Conservation (phyloP, 2,888 invertebrate species). For the Andrena flavipes region DNA sequence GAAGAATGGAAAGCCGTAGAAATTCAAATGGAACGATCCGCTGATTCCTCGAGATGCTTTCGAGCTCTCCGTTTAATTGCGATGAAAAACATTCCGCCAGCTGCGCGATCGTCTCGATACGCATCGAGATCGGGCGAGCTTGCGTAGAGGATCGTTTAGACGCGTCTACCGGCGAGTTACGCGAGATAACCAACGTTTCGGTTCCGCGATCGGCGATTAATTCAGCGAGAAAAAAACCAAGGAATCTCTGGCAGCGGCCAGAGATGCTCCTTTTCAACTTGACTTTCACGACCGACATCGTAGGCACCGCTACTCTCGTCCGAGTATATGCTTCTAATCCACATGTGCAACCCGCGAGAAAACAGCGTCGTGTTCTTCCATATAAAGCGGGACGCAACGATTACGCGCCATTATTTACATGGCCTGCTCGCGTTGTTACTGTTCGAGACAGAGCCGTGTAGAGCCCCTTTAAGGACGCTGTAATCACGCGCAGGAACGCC, state of each 20-base stretch:
- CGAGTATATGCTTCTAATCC: slow-evolving; percentile 51
- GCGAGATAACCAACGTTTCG: background rate
- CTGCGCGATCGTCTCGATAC: slow-evolving; percentile 24
- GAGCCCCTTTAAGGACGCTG: slow-evolving; percentile 36
- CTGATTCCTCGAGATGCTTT: too few relatives aligned
- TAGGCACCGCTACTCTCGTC: slow-evolving; percentile 31
- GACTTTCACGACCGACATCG: slow-evolving; percentile 60
- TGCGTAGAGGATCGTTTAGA: background rate
- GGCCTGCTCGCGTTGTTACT: slow-evolving; percentile 28
- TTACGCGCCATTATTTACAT: slow-evolving; percentile 51
- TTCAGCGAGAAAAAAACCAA: background rate
- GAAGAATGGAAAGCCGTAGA: slow-evolving; percentile 23
- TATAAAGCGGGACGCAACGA: slow-evolving; percentile 54
- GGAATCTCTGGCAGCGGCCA: background rate
- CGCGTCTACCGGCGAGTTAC: background rate
- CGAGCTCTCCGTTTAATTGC: too few relatives aligned
- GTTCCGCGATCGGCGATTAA: background rate
- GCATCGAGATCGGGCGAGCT: background rate
- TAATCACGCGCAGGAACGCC: background rate
- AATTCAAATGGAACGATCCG: slow-evolving; percentile 4
- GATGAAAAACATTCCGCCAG: too few relatives aligned
- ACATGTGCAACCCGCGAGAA: slow-evolving; percentile 62
- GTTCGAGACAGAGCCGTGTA: slow-evolving; percentile 16
- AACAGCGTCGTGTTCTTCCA: slow-evolving; percentile 36
- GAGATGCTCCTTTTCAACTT: slow-evolving; percentile 23